Evolutionary conservation across 2,888 invertebrate genomes (phyloP), one percentile per base, ranked within the genome.

Genomic region (Epistrophella euchroma): DNA sequence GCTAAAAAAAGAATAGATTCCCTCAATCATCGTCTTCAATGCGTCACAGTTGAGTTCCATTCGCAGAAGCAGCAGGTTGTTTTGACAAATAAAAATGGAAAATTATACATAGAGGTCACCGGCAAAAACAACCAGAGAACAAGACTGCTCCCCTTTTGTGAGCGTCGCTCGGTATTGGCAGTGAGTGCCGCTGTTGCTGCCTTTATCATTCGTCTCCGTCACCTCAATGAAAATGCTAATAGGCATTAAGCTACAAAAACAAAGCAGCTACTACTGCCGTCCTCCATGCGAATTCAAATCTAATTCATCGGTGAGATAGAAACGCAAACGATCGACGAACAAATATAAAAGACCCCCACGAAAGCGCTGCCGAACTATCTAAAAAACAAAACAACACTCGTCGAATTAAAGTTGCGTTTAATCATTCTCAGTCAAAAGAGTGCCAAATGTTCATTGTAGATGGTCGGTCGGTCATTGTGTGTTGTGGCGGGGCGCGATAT

Each of bases 231-330:
- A 62, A 73, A 70, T 68, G 70, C 85, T 68, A 56, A 76, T 55
- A 73, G 50, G 62, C 73, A 56, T 56, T 45, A 64, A 74, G 40
- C 71, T 70, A 81, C 72, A 76, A 62, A 66, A 56, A 45, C 64
- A 76, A 70, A 45, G 10, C 37, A 35, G 45, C 73, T 60, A 45
- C 76, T 68, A 68, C 76, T 62, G 62, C 76, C 81, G 76, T 32
- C 68, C 68, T 72, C 76, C 52, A 77, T 72, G 62, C 45, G 81
- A 73, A 77, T 77, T 85, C 50, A 77, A 85, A 75, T 84, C 79
- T 15, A 75, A 81, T 73, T 85, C 85, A 81, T 75, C 84, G 80
- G 47, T 73, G 68, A 77, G 71, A 62, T 71, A 72, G 43, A 68
- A 52, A 73, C 47, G 56, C 35, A 68, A 68, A 68, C 68, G 68